Evolutionary conservation across 2,888 invertebrate species (phyloP).

Genomic region (Standfussiana lucernea): DNA sequence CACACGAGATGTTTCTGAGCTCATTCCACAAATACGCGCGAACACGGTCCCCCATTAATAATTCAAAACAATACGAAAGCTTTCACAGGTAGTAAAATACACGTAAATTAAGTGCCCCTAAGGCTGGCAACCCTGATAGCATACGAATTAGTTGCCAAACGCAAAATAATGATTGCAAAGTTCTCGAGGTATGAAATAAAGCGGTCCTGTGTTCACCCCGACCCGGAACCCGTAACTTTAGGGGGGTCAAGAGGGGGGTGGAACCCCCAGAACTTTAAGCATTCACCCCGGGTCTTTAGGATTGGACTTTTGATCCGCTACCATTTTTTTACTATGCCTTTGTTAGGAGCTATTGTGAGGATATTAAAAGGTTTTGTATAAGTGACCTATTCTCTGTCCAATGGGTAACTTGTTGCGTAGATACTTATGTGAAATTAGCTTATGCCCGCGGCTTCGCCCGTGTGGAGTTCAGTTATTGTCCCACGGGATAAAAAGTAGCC

Average conservation of each 20-base stretch:
- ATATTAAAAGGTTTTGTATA: slow-evolving; percentile 13
- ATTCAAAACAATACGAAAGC: slow-evolving; percentile 42
- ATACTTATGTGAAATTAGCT: slow-evolving; percentile 18
- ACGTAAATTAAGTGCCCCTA: slow-evolving; percentile 43
- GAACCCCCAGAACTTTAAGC: slow-evolving; percentile 53
- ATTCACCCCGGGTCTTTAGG: slow-evolving; percentile 53
- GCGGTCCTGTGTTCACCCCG: slow-evolving; percentile 43
- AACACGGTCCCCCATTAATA: slow-evolving; percentile 18
- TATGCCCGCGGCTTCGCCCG: too few relatives aligned
- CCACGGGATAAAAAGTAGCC: too few relatives aligned
- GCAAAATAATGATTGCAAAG: slow-evolving; percentile 64
- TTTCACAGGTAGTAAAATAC: slow-evolving; percentile 48
- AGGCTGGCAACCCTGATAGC: slow-evolving; percentile 44
- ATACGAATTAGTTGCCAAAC: slow-evolving; percentile 64
- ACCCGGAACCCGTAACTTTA: slow-evolving; percentile 60
- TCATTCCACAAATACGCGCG: background rate
- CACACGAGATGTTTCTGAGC: background rate
- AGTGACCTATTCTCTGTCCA: background rate
- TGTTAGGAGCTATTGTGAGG: slow-evolving; percentile 41
- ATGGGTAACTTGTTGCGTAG: slow-evolving; percentile 12
- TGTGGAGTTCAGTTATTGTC: too few relatives aligned
- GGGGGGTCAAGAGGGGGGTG: slow-evolving; percentile 12
- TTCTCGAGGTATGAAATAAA: slow-evolving; percentile 63
- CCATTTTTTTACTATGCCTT: slow-evolving; percentile 54
- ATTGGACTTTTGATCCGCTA: slow-evolving; percentile 51